Base-by-base conservation (phyloP, 2,797 vertebrate species). In the Picus viridis region DNA sequence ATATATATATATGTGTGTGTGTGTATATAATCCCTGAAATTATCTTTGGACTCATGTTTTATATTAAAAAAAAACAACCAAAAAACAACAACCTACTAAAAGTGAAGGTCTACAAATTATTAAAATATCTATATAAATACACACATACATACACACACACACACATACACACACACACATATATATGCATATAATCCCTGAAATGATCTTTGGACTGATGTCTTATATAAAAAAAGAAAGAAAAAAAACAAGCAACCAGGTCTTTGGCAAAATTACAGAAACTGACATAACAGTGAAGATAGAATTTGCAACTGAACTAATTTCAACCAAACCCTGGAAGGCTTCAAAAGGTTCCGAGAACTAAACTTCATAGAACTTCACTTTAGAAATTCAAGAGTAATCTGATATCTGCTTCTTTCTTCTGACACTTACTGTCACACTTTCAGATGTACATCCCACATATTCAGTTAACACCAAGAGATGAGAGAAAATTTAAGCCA, bases 341-440 rank as follows among this genome's bases (percentile, higher is more conserved):
- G 91, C 70, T 93, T 93, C 79, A 90, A 92, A 94, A 89, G 63
- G 24, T 86, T 93, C 69, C 68, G 88, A 88, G 76, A 92, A 83
- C 73, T 75, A 81, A 91, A 93, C 67, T 88, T 89, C 30, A 49
- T 32, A 83, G 72, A 94, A 95, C 30, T 92, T 87, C 3, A 39
- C 39, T 67, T 81, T 36, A 78, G 90, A 93, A 93, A 89, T 96
- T 86, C 63, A 92, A 85, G 81, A 92, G 81, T 83, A 92, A 92
- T 76, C 43, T 90, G 57, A 92, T 39, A 93, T 73, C 34, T 78
- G 56, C 54, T 83, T 89, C 82, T 73, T 87, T 93, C 70, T 87
- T 90, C 82, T 93, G 59, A 85, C 61, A 92, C 39, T 91, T 79
- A 75, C 27, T 51, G 64, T 56, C 84, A 75, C 15, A 61, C 19